These are phyloP conservation scores for Cactoblastis cactorum DNA, from an alignment of 2,888 invertebrate species.

Conservation along the genomic window DNA sequence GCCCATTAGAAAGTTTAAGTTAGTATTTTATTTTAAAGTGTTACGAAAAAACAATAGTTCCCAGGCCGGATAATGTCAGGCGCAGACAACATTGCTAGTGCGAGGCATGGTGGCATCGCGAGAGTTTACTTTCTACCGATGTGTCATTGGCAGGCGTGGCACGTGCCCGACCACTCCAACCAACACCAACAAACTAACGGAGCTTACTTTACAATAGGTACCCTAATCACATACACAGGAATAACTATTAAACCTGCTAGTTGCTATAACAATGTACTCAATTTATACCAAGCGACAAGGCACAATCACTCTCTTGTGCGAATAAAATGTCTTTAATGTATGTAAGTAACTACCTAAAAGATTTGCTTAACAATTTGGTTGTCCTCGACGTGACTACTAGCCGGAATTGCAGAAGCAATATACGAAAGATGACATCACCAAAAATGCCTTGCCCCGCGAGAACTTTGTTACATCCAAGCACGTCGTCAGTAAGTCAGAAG, in stretches of 20 bases:
- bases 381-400: background rate
- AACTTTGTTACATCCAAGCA: background rate
- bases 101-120: conserved; percentile 30
- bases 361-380: background rate
- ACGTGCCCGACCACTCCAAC: conserved; percentile 41
- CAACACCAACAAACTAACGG: conserved; percentile 51
- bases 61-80: conserved; percentile 30
- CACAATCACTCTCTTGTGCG: background rate
- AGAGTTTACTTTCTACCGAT: conserved; percentile 66
- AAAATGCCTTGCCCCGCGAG: background rate
- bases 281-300: background rate
- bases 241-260: background rate
- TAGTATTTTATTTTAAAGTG: conserved; percentile 24
- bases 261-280: conserved; percentile 16
- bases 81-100: conserved; percentile 23
- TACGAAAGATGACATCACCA: background rate
- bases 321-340: background rate
- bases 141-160: conserved; percentile 60
- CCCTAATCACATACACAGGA: background rate
- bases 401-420: background rate
- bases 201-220: conserved; percentile 28
- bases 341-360: background rate
- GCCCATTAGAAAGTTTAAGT: conserved; percentile 20
- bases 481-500: background rate
- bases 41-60: conserved; percentile 39